Evolutionary conservation across 1,140 invertebrate species (phyloP), one percentile per base, ranked within the genome.

Genomic region (Drosophila ohnishii): DNA sequence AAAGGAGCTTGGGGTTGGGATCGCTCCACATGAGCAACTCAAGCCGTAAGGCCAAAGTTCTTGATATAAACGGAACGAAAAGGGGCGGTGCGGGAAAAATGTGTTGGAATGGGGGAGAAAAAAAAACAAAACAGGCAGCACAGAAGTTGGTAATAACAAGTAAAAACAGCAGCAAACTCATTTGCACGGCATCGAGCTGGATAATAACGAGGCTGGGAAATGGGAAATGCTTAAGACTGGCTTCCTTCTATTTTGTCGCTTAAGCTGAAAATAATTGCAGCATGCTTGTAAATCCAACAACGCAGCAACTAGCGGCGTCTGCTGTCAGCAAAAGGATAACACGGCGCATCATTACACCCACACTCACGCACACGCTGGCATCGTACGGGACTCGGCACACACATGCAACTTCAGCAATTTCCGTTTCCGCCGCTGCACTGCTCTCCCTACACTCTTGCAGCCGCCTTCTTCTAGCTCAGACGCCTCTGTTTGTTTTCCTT

Each of bases 211-310:
- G 76, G 53, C 64, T 64, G 59, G 75, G 47, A 53, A 69, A 50
- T 59, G 64, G 62, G 47, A 77, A 90, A 88, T 89, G 80, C 87
- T 90, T 85, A 90, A 90, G 90, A 91, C 83, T 90, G 84, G 78
- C 85, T 90, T 90, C 82, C 89, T 90, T 90, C 85, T 75, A 86
- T 90, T 86, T 90, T 90, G 90, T 91, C 90, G 81, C 86, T 90
- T 91, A 90, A 91, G 90, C 90, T 91, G 90, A 90, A 91, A 91
- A 91, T 91, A 91, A 91, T 91, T 91, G 87, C 90, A 90, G 72
- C 85, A 63, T 86, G 85, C 85, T 89, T 88, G 80, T 89, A 86
- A 81, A 86, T 80, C 65, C 66, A 71, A 71, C 67, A 71, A 63
- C 64, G 73, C 80, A 82, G 73, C 79, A 73, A 86, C 82, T 78